Evolutionary conservation across 1,140 invertebrate genomes (phyloP).

Genomic region (Ceratitis capitata): DNA sequence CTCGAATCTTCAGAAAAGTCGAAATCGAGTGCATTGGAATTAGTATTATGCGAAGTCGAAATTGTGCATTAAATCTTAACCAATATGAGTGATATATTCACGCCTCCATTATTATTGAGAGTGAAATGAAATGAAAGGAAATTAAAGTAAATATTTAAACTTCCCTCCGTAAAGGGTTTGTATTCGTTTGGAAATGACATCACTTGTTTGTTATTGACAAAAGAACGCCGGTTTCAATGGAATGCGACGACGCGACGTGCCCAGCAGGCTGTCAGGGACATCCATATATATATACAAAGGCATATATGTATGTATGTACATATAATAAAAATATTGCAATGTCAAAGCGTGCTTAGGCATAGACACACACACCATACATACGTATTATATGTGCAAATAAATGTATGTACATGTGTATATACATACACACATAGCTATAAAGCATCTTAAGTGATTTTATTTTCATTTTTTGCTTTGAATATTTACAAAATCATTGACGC

Average conservation of each 20-base stretch:
- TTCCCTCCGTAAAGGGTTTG: not conserved
- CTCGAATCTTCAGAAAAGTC: too few species aligned
- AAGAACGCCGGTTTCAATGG: not conserved
- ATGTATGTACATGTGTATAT: not conserved
- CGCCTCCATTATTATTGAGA: too few species aligned
- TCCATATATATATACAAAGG: not conserved
- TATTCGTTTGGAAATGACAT: not conserved
- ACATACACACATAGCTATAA: not conserved
- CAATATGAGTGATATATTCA: too few species aligned
- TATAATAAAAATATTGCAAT: not conserved
- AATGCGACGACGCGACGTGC: not conserved
- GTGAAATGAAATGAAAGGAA: too few species aligned
- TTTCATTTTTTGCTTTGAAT: not conserved
- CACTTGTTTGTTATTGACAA: conserved; percentile 7
- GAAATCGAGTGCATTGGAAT: too few species aligned
- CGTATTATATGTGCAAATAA: not conserved
- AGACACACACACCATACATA: too few species aligned
- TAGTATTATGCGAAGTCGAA: too few species aligned
- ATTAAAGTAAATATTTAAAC: too few species aligned
- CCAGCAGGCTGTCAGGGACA: not conserved
- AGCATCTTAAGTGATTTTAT: not conserved
- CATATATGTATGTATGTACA: not conserved
- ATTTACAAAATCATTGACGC: not conserved
- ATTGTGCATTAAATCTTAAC: too few species aligned
- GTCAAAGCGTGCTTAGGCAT: not conserved